phyloP scores from a whole-genome alignment of 2,888 invertebrate genomes.

The Priocnemis perturbator region DNA sequence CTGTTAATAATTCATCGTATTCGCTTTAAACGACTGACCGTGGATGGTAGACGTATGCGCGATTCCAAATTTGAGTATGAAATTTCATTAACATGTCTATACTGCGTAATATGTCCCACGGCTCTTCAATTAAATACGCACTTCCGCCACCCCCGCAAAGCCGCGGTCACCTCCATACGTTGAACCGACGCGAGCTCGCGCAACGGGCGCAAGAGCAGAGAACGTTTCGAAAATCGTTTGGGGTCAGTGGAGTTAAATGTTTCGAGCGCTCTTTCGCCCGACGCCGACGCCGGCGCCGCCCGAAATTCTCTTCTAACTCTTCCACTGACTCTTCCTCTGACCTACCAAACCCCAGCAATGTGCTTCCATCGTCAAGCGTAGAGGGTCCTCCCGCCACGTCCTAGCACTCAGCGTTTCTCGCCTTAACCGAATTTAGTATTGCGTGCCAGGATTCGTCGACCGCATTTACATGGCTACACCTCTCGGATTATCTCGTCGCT shows the following conservation, averaged over 20 bases:
- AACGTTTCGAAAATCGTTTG: conserved; percentile 39
- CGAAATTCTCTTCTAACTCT: too few species aligned
- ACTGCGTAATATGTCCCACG: conserved; percentile 15
- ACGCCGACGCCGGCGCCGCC: too few species aligned
- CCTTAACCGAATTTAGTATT: conserved; percentile 46
- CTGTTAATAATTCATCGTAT: too few species aligned
- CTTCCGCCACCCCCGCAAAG: conserved; percentile 12
- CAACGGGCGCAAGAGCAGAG: background rate
- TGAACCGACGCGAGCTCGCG: conserved; percentile 22
- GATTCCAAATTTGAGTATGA: conserved; percentile 2
- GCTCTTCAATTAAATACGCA: conserved; percentile 31
- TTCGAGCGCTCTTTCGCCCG: conserved; percentile 24
- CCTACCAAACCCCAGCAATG: too few species aligned
- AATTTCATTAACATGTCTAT: conserved; percentile 4
- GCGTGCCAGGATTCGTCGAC: conserved; percentile 26
- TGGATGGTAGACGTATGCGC: background rate
- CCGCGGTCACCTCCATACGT: background rate
- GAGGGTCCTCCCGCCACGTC: too few species aligned
- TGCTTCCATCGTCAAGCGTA: background rate
- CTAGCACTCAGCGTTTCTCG: conserved; percentile 31
- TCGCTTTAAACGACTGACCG: too few species aligned
- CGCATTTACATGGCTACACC: conserved; percentile 21
- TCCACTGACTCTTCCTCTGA: too few species aligned
- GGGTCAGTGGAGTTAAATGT: conserved; percentile 45
- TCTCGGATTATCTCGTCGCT: conserved; percentile 23